phyloP scores from a whole-genome alignment of 2,888 invertebrate species.

The Drosophila niveifrons region DNA sequence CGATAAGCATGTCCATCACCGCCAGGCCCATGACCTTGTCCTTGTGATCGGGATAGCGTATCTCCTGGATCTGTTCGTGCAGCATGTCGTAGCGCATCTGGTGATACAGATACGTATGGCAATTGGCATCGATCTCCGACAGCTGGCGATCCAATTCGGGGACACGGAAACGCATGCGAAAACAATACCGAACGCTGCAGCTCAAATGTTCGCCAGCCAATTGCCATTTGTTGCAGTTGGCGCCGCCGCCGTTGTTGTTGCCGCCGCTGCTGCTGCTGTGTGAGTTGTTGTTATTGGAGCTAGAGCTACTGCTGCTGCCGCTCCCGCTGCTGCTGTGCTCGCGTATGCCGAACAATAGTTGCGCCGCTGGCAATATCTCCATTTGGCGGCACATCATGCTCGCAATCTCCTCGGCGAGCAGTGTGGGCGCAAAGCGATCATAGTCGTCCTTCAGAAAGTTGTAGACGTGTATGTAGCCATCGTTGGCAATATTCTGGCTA shows the following conservation, averaged over 20 bases:
- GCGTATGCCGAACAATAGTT: constrained; percentile 92
- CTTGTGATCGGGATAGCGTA: constrained; percentile 91
- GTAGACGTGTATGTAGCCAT: constrained; percentile 75
- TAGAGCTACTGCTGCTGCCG: constrained; percentile 58
- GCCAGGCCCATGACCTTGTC: constrained; percentile 93
- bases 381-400: constrained; percentile 90
- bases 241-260: neutral
- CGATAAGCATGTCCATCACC: constrained; percentile 94
- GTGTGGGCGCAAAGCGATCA: constrained; percentile 76
- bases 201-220: constrained; percentile 88
- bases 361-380: constrained; percentile 91
- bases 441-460: constrained; percentile 75
- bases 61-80: constrained; percentile 91
- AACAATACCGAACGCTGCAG: constrained; percentile 88
- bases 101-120: constrained; percentile 94
- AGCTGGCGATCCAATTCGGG: constrained; percentile 81
- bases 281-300: constrained; percentile 45
- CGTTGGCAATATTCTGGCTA: constrained; percentile 53
- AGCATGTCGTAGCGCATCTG: constrained; percentile 94
- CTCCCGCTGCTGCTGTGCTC: constrained; percentile 83
- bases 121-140: constrained; percentile 88
- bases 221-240: constrained; percentile 87
- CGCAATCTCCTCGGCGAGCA: constrained; percentile 89
- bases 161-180: constrained; percentile 93
- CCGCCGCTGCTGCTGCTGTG: constrained; percentile 18